These are phyloP conservation scores for Caerostris extrusa DNA, from an alignment of 1,140 invertebrate genomes.

Conservation along the genomic window DNA sequence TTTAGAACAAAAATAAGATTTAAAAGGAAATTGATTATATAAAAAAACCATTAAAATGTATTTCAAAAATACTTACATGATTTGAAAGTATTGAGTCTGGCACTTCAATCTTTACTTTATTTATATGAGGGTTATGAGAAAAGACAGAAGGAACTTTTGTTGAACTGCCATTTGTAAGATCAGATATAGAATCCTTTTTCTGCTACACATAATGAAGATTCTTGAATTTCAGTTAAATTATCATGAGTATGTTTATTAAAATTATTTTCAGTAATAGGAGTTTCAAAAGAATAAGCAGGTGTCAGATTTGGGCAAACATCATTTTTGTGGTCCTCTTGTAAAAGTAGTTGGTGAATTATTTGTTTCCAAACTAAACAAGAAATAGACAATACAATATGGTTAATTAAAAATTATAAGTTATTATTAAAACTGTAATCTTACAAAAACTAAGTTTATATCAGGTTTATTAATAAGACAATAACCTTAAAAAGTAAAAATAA, in stretches of 20 bases:
- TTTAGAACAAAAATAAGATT: not conserved
- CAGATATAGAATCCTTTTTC: not conserved
- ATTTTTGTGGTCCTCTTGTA: slow-evolving; percentile 15
- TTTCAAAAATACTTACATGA: slow-evolving; percentile 54
- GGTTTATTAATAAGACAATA: no score
- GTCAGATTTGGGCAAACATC: slow-evolving; percentile 49
- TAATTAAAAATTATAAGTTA: not conserved
- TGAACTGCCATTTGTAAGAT: slow-evolving; percentile 9
- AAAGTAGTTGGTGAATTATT: not conserved
- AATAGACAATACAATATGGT: not conserved
- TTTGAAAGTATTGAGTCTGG: slow-evolving; percentile 25
- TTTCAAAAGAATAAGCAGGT: slow-evolving; percentile 64
- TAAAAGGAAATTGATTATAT: not conserved
- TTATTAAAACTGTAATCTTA: no score
- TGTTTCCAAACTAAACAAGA: slow-evolving; percentile 43
- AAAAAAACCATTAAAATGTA: not conserved
- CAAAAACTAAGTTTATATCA: no score
- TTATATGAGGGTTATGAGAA: slow-evolving; percentile 14
- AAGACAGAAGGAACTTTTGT: not conserved
- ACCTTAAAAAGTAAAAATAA: no score
- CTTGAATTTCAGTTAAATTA: not conserved
- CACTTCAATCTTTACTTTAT: slow-evolving; percentile 69
- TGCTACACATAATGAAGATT: slow-evolving; percentile 10
- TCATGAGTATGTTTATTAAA: slow-evolving; percentile 17
- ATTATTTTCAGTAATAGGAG: not conserved